Percentiles rank a stretch among this genome's conserved stretches.
Evolutionary conservation across 2,797 vertebrate species (phyloP).

Genomic region (Orientallactaga sibirica): DNA sequence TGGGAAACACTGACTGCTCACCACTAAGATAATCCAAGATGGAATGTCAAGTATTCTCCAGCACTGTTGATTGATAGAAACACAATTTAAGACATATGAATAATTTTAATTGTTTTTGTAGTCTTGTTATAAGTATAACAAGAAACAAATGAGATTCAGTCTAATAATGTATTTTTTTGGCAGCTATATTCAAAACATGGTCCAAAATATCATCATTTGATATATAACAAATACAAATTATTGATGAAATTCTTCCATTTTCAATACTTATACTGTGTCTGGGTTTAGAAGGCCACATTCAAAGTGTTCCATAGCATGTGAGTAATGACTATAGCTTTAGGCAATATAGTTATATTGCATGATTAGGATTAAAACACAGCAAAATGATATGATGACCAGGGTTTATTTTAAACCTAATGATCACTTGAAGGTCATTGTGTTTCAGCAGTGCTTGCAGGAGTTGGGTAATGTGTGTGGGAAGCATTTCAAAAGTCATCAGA

Average conservation of each 20-base stretch:
- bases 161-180: neutral
- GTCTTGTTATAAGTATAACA: neutral
- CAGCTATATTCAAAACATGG: neutral
- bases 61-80: neutral
- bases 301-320: neutral
- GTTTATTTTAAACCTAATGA: neutral
- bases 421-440: neutral
- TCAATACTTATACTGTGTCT: neutral
- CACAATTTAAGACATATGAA: neutral
- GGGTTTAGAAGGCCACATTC: neutral
- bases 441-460: neutral
- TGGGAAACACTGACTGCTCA: neutral
- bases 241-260: slow-evolving; percentile 28
- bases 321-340: neutral
- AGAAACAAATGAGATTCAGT: slow-evolving; percentile 5
- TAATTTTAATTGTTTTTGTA: slow-evolving; percentile 36
- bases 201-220: neutral
- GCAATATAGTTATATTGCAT: neutral
- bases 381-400: neutral
- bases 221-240: neutral
- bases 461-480: neutral
- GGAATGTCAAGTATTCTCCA: neutral
- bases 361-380: neutral
- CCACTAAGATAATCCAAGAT: neutral
- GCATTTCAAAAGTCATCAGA: neutral